These are phyloP conservation scores for Tympanoctomys barrerae DNA, from an alignment of 2,797 vertebrate genomes.

Conservation along the genomic window DNA sequence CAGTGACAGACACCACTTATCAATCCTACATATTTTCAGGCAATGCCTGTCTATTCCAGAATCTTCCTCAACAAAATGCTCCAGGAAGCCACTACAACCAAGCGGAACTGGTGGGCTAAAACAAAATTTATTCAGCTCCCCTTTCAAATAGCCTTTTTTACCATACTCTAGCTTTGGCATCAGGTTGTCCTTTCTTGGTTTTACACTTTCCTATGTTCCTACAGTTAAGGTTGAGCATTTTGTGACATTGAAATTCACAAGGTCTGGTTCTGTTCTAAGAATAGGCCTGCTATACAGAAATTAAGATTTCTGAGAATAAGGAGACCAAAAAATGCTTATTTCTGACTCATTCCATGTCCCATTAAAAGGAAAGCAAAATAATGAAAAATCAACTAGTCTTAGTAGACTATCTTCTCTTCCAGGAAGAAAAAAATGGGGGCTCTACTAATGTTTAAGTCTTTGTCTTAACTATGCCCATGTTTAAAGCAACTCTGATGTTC, in stretches of 20 bases:
- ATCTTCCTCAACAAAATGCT: background rate
- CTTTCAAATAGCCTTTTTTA: background rate
- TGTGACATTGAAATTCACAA: background rate
- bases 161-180: too few species aligned
- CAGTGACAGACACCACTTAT: slow-evolving; percentile 39
- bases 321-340: slow-evolving; percentile 4
- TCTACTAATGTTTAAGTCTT: background rate
- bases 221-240: background rate
- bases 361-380: slow-evolving; percentile 34
- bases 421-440: background rate
- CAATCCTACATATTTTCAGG: background rate
- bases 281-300: slow-evolving; percentile 33
- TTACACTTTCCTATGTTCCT: background rate
- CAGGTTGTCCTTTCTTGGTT: background rate
- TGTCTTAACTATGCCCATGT: background rate
- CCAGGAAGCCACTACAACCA: background rate
- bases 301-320: slow-evolving; percentile 51
- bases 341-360: background rate
- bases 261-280: background rate
- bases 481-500: slow-evolving; percentile 18
- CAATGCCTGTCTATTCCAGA: background rate
- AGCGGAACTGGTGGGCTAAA: background rate
- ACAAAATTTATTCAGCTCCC: background rate
- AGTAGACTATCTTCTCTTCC: slow-evolving; percentile 30
- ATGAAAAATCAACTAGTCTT: slow-evolving; percentile 21